Conservation (phyloP, 2,113 vertebrate species). For the Pangasianodon hypophthalmus region DNA sequence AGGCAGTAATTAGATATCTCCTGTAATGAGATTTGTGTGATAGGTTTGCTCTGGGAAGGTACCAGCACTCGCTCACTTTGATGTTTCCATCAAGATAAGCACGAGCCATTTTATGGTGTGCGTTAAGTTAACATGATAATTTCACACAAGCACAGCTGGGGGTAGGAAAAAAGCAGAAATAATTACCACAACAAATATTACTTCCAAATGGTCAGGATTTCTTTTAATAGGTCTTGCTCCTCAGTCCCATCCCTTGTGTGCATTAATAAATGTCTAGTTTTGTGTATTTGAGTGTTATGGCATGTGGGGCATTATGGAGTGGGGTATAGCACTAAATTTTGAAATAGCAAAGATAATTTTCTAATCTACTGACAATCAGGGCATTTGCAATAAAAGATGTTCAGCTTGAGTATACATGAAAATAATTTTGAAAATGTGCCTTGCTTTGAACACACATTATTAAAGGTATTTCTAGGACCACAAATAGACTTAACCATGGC, state of each 20-base stretch:
- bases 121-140: conserved; percentile 71
- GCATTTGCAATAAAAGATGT: background rate
- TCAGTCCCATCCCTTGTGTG: background rate
- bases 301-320: background rate
- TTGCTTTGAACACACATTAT: background rate
- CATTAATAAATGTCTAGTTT: conserved; percentile 15
- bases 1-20: conserved; percentile 64
- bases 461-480: background rate
- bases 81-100: conserved; percentile 66
- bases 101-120: conserved; percentile 64
- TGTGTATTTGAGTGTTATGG: background rate
- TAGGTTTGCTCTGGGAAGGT: conserved; percentile 62
- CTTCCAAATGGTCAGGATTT: conserved; percentile 33
- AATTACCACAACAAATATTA: conserved; percentile 59
- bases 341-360: background rate
- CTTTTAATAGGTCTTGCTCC: conserved; percentile 31
- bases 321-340: background rate
- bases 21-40: conserved; percentile 68
- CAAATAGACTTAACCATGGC: background rate
- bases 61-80: conserved; percentile 64
- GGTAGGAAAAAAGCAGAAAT: conserved; percentile 61
- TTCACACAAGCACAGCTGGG: conserved; percentile 72
- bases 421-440: background rate
- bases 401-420: background rate
- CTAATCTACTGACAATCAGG: background rate